phyloP scores from a whole-genome alignment of 2,888 invertebrate species.

The Leptodirus hochenwartii region DNA sequence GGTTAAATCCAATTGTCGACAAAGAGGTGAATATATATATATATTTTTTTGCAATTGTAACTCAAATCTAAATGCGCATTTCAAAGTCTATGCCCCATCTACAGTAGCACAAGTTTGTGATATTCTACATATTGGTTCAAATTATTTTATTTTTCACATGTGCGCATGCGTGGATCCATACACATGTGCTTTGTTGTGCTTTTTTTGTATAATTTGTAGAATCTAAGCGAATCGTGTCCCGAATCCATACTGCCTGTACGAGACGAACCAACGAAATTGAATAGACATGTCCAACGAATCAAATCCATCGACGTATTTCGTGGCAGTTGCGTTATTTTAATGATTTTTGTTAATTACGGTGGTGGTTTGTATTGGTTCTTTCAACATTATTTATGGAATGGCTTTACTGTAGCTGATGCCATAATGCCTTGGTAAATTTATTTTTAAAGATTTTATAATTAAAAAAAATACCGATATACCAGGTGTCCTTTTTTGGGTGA shows the following conservation, averaged over 20 bases:
- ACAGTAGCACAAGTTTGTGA: no score
- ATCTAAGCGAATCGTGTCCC: no score
- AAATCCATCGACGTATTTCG: conserved; percentile 40
- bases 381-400: conserved; percentile 69
- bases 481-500: no score
- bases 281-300: conserved; percentile 25
- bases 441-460: conserved; percentile 5
- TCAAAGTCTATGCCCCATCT: no score
- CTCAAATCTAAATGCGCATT: no score
- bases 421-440: conserved; percentile 62
- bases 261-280: conserved; percentile 21
- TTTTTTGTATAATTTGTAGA: conserved; percentile 18
- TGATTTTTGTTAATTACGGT: conserved; percentile 84
- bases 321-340: conserved; percentile 48
- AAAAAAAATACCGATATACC: no score
- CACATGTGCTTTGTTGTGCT: no score
- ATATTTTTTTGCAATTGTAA: no score
- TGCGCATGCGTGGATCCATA: no score
- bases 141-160: no score
- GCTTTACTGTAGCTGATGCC: conserved; percentile 68
- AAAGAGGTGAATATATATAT: conserved; percentile 23
- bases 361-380: conserved; percentile 69
- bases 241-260: conserved; percentile 21
- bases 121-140: no score
- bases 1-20: conserved; percentile 17